Evolutionary conservation across 2,113 vertebrate genomes (phyloP).

Genomic region (Hemibagrus wyckioides): DNA sequence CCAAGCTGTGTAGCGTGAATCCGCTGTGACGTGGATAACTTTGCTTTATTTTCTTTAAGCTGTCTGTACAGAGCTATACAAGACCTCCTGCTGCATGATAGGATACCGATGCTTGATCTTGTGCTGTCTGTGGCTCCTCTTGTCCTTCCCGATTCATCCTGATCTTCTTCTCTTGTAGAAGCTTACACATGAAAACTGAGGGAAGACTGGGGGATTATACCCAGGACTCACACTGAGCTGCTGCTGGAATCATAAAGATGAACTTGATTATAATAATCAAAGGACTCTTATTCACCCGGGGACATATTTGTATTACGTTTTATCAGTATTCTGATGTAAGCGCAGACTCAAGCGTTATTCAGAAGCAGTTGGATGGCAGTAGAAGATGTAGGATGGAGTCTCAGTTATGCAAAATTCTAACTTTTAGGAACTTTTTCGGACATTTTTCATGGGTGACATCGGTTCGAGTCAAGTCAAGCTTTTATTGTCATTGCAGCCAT

Average conservation of each 20-base stretch:
- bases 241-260: neutral
- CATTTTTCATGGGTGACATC: too few species aligned
- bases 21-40: neutral
- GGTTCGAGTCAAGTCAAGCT: too few species aligned
- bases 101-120: neutral
- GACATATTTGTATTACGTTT: too few species aligned
- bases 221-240: neutral
- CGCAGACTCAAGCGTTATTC: too few species aligned
- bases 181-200: neutral
- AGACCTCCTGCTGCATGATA: neutral
- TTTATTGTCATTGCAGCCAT: too few species aligned
- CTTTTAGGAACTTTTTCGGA: too few species aligned
- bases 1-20: neutral
- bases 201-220: neutral
- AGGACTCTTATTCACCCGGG: neutral
- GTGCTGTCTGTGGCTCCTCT: neutral
- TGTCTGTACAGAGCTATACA: neutral
- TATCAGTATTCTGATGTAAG: too few species aligned
- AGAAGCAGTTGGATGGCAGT: neutral
- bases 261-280: neutral
- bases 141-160: neutral
- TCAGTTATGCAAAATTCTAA: too few species aligned
- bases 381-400: too few species aligned
- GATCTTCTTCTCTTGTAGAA: neutral
- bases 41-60: neutral